A percentile compares a stretch with the other conserved stretches of the same genome.
These are phyloP conservation scores for Eilema depressum DNA, from an alignment of 2,888 invertebrate species.

Conservation along the genomic window DNA sequence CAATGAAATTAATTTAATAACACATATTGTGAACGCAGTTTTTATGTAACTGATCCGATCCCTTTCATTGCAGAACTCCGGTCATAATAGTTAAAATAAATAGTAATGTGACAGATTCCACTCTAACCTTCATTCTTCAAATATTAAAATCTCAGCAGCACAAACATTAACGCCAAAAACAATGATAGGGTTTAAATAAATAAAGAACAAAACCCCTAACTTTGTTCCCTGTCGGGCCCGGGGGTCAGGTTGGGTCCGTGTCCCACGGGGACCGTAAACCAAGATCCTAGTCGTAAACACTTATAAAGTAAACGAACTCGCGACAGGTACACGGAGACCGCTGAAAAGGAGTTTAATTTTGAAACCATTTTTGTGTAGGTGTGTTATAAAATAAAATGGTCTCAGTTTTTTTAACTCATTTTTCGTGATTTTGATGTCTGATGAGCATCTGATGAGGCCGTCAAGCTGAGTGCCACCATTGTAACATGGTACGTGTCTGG, in stretches of 20 bases:
- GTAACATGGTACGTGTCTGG: too few relatives aligned
- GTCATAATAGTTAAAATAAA: not conserved
- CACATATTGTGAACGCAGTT: too few relatives aligned
- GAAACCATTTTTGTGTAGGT: not conserved
- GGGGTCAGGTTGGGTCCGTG: slow-evolving; percentile 43
- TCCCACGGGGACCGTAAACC: slow-evolving; percentile 51
- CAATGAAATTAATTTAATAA: too few relatives aligned
- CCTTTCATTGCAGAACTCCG: not conserved
- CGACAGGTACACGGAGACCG: slow-evolving; percentile 48
- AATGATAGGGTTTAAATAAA: slow-evolving; percentile 44
- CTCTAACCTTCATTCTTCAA: not conserved
- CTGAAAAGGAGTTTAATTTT: slow-evolving; percentile 25
- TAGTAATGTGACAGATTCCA: not conserved
- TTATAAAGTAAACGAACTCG: slow-evolving; percentile 42
- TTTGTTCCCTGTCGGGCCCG: slow-evolving; percentile 19
- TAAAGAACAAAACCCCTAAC: slow-evolving; percentile 31
- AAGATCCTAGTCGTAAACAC: slow-evolving; percentile 55
- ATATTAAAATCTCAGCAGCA: not conserved
- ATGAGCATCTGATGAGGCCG: too few relatives aligned
- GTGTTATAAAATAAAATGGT: not conserved
- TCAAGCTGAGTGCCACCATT: too few relatives aligned
- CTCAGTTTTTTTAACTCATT: not conserved
- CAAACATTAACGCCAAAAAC: slow-evolving; percentile 20
- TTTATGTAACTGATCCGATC: too few relatives aligned
- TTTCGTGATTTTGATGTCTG: not conserved